Percentiles rank a stretch among this genome's conserved stretches.
phyloP scores from a whole-genome alignment of 2,888 invertebrate species.

The Lasioglossum villosulum region DNA sequence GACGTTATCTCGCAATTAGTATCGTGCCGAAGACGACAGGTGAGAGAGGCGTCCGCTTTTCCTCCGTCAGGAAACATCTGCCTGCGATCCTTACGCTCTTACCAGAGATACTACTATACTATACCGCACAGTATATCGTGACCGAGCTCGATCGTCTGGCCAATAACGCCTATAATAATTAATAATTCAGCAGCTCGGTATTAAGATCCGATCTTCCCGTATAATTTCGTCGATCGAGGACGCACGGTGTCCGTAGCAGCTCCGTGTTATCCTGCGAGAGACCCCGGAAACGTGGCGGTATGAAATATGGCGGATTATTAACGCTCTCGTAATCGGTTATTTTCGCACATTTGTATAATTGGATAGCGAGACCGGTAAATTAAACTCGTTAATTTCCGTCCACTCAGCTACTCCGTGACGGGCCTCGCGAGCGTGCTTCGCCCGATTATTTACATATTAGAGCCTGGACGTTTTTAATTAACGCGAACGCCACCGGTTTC shows the following conservation, averaged over 20 bases:
- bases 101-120: slow-evolving; percentile 64
- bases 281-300: background rate
- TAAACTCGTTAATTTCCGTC: background rate
- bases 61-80: slow-evolving; percentile 74
- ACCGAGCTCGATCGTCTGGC: slow-evolving; percentile 27
- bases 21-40: slow-evolving; percentile 75
- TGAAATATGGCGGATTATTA: background rate
- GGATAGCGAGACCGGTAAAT: background rate
- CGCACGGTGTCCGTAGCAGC: background rate
- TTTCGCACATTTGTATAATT: slow-evolving; percentile 9
- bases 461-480: background rate
- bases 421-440: background rate
- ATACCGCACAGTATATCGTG: slow-evolving; percentile 64
- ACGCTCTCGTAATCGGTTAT: background rate
- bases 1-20: slow-evolving; percentile 77
- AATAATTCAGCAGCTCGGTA: slow-evolving; percentile 52
- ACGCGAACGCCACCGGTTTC: background rate
- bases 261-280: background rate
- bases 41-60: slow-evolving; percentile 73
- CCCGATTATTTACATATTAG: background rate
- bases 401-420: background rate
- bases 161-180: slow-evolving; percentile 62
- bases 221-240: slow-evolving; percentile 45
- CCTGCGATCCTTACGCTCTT: slow-evolving; percentile 70
- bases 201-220: slow-evolving; percentile 52